Conservation (phyloP, 2,113 vertebrate species). For the Vimba vimba region DNA sequence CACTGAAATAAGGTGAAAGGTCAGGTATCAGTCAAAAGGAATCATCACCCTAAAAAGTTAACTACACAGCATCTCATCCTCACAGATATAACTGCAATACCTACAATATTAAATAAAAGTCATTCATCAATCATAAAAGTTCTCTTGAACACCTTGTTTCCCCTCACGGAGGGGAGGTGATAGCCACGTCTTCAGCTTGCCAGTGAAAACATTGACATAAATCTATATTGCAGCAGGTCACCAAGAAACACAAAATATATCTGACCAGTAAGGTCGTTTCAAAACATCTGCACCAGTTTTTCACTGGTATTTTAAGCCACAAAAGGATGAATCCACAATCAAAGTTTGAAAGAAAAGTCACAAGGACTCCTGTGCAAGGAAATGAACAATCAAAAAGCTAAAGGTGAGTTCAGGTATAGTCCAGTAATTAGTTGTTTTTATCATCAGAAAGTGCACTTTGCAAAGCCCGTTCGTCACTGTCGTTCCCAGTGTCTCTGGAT, state of each 20-base stretch:
- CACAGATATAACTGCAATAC: background rate
- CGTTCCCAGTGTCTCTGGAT: conserved; percentile 45
- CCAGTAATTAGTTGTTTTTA: conserved; percentile 67
- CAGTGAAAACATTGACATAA: conserved; percentile 60
- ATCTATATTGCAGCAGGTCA: conserved; percentile 31
- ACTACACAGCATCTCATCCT: background rate
- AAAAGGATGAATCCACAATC: conserved; percentile 4
- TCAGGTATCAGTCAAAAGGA: background rate
- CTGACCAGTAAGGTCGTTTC: conserved; percentile 27
- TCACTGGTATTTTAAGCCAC: background rate
- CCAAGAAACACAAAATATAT: conserved; percentile 5
- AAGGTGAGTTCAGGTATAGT: conserved; percentile 21
- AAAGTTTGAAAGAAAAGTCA: conserved; percentile 29
- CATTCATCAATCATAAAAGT: background rate
- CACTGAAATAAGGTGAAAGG: background rate
- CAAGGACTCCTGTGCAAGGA: conserved; percentile 21
- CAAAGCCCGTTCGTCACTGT: conserved; percentile 52
- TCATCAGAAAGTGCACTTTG: conserved; percentile 62
- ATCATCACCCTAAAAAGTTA: background rate
- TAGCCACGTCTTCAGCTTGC: conserved; percentile 60
- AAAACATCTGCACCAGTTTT: conserved; percentile 52
- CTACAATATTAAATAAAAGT: conserved; percentile 36
- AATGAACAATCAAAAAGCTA: conserved; percentile 34
- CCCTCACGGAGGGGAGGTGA: conserved; percentile 67
- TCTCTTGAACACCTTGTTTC: conserved; percentile 13